A percentile compares a stretch with the other conserved stretches of the same genome.
Conservation (phyloP, 2,797 vertebrate species). For the Apogon hyalosoma region DNA sequence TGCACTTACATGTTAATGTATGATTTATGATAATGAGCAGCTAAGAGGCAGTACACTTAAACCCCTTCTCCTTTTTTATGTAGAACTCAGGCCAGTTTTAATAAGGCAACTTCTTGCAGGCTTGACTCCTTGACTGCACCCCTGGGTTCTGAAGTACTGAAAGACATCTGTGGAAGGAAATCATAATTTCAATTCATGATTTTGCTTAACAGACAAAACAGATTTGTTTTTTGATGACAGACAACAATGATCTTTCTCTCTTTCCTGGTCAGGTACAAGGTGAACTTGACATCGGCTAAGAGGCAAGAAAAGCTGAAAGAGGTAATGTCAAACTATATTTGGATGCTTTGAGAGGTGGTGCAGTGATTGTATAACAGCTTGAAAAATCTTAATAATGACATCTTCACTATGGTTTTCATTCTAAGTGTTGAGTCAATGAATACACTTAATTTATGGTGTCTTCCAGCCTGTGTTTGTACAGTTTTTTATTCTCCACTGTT, state of each 20-base stretch:
- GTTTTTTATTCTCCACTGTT: slow-evolving; percentile 5
- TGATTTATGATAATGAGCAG: slow-evolving; percentile 62
- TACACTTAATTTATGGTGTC: slow-evolving; percentile 7
- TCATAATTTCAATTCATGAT: slow-evolving; percentile 29
- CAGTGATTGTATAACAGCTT: too few species aligned
- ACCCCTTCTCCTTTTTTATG: slow-evolving; percentile 16
- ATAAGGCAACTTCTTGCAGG: slow-evolving; percentile 37
- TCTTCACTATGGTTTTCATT: neutral
- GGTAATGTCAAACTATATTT: slow-evolving; percentile 78
- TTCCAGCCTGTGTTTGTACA: neutral
- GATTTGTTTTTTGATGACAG: slow-evolving; percentile 18
- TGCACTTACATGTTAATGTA: slow-evolving; percentile 46
- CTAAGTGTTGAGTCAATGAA: neutral
- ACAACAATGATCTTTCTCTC: slow-evolving; percentile 16
- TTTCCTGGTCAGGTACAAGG: slow-evolving; percentile 86
- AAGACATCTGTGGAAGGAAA: slow-evolving; percentile 35
- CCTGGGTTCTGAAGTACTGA: slow-evolving; percentile 36
- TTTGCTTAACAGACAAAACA: slow-evolving; percentile 21
- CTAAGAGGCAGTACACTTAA: slow-evolving; percentile 30
- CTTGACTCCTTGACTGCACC: slow-evolving; percentile 42
- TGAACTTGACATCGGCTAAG: slow-evolving; percentile 91
- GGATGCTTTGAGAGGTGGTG: slow-evolving; percentile 3
- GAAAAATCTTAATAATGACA: too few species aligned
- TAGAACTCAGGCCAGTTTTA: slow-evolving; percentile 28
- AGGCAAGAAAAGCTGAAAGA: slow-evolving; percentile 82